A percentile compares a stretch with the other conserved stretches of the same genome.
Conservation (phyloP, 1,140 invertebrate genomes). For the Hypothenemus hampei region DNA sequence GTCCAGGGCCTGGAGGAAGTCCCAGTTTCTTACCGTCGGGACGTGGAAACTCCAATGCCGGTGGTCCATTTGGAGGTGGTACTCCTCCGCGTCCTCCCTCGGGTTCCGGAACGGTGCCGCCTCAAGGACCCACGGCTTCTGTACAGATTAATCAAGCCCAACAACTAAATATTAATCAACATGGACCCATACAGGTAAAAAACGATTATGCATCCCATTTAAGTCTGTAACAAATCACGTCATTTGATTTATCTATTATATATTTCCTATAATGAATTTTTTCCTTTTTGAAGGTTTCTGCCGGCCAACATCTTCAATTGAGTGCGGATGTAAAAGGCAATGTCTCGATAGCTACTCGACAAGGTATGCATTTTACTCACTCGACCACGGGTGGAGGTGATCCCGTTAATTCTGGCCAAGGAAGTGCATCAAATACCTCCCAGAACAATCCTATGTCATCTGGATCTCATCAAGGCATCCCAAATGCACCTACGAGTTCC, state of each 20-base stretch:
- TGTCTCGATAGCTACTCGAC: conserved; percentile 70
- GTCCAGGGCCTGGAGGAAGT: conserved; percentile 56
- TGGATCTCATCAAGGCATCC: conserved; percentile 21
- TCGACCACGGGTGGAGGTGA: conserved; percentile 34
- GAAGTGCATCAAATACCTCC: not conserved
- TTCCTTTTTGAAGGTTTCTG: conserved; percentile 64
- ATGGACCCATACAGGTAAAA: conserved; percentile 66
- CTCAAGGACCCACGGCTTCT: conserved; percentile 47
- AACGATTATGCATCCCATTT: too few species aligned
- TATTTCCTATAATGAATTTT: too few species aligned
- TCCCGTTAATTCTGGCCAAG: not conserved
- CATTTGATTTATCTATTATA: too few species aligned
- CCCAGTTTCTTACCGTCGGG: conserved; percentile 57
- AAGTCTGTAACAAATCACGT: too few species aligned
- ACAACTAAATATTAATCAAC: conserved; percentile 74
- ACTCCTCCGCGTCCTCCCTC: conserved; percentile 60
- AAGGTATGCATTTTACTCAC: conserved; percentile 69
- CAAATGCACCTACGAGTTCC: conserved; percentile 1
- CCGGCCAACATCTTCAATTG: conserved; percentile 73
- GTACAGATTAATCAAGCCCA: conserved; percentile 82
- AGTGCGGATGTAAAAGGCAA: conserved; percentile 62
- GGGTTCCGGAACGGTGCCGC: conserved; percentile 46
- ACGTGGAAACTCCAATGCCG: conserved; percentile 40
- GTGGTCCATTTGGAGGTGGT: conserved; percentile 53
- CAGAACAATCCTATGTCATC: conserved; percentile 23